A percentile compares a stretch with the other conserved stretches of the same genome.
These are phyloP conservation scores for Amblyteles armatorius DNA, from an alignment of 2,888 invertebrate genomes.

Conservation along the genomic window DNA sequence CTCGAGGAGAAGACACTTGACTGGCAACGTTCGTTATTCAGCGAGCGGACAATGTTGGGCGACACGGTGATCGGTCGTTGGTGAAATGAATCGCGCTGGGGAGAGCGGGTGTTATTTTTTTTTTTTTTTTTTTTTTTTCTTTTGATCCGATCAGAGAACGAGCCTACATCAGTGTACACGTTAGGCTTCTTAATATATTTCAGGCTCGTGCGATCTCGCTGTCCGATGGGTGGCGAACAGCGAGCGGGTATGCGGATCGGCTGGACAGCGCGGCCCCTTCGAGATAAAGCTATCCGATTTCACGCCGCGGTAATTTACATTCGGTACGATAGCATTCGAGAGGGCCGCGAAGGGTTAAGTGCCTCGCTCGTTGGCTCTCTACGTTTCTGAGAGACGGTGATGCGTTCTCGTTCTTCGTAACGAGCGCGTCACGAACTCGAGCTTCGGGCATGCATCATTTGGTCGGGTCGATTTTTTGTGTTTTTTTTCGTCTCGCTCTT, in stretches of 20 bases:
- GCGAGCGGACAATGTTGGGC: not conserved
- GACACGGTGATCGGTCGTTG: slow-evolving; percentile 1
- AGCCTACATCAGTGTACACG: not conserved
- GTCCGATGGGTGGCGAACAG: slow-evolving; percentile 5
- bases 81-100: not conserved
- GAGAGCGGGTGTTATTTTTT: not conserved
- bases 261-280: not conserved
- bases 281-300: slow-evolving; percentile 65
- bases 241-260: slow-evolving; percentile 16
- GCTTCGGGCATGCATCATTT: not conserved
- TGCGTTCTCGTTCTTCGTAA: slow-evolving; percentile 17
- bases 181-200: slow-evolving; percentile 37
- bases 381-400: slow-evolving; percentile 9
- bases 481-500: no score
- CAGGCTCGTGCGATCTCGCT: slow-evolving; percentile 34
- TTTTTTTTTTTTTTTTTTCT: not conserved
- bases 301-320: slow-evolving; percentile 52
- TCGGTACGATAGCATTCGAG: slow-evolving; percentile 32
- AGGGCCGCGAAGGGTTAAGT: slow-evolving; percentile 28
- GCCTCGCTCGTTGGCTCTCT: slow-evolving; percentile 11
- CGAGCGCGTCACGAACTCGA: slow-evolving; percentile 4
- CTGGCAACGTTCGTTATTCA: slow-evolving; percentile 11
- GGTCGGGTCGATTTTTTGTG: not conserved
- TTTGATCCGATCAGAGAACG: slow-evolving; percentile 1
- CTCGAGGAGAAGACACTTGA: not conserved